Conservation (phyloP, 2,797 vertebrate genomes). For the Craterocephalus amniculus region DNA sequence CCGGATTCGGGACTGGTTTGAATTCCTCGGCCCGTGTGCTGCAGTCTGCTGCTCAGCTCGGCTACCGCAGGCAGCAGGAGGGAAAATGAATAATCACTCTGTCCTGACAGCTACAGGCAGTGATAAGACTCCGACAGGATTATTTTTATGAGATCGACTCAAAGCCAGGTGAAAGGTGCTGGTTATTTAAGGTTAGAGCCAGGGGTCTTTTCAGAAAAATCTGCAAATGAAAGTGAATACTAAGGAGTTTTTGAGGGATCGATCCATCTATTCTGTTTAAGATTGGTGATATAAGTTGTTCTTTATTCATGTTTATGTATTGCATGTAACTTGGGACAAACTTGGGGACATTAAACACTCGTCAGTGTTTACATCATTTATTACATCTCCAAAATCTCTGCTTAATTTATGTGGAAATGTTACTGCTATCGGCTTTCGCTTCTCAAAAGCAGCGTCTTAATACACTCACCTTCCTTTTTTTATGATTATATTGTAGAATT, state of each 20-base stretch:
- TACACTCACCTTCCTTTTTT: conserved; percentile 15
- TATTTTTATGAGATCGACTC: conserved; percentile 32
- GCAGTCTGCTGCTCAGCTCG: conserved; percentile 31
- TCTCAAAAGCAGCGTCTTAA: conserved; percentile 33
- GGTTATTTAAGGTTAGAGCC: conserved; percentile 23
- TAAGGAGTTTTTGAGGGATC: neutral
- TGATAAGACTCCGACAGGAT: conserved; percentile 45
- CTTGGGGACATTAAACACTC: neutral
- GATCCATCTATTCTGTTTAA: conserved; percentile 32
- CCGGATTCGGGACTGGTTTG: conserved; percentile 30
- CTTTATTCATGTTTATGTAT: conserved; percentile 43
- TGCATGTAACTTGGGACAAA: conserved; percentile 16
- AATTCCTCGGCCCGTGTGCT: conserved; percentile 22
- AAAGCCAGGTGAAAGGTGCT: conserved; percentile 36
- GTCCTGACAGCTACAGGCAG: conserved; percentile 46
- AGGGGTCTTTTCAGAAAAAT: neutral
- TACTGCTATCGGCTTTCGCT: conserved; percentile 3
- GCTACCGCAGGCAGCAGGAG: conserved; percentile 50
- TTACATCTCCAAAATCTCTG: neutral
- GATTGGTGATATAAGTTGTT: conserved; percentile 15
- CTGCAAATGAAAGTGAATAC: neutral
- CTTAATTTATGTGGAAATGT: neutral
- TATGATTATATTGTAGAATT: conserved; percentile 27
- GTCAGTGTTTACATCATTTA: neutral
- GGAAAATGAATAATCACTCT: conserved; percentile 48